phyloP scores from a whole-genome alignment of 2,113 vertebrate genomes.

The Cricetomys ansorgei region DNA sequence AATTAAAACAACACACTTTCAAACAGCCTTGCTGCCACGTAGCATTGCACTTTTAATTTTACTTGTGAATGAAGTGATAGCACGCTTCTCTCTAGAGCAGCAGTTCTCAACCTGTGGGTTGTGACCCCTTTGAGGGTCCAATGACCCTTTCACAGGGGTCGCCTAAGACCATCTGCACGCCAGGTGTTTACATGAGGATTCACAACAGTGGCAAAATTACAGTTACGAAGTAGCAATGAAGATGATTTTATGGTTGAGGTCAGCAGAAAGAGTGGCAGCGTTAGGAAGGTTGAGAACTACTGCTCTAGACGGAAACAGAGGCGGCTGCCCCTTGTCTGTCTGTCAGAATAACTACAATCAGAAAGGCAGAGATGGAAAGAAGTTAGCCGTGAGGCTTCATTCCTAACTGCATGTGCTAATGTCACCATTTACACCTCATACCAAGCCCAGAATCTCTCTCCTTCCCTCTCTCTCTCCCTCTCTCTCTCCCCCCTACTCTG shows the following conservation, averaged over 20 bases:
- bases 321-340: no score
- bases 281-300: no score
- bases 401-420: neutral
- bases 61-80: neutral
- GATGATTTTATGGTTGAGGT: no score
- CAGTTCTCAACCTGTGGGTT: no score
- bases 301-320: no score
- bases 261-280: no score
- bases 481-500: neutral
- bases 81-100: neutral
- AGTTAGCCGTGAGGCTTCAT: neutral
- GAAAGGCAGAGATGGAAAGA: neutral
- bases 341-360: neutral
- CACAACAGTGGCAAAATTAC: no score
- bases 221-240: no score
- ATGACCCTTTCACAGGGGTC: no score
- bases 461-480: neutral
- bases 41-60: neutral
- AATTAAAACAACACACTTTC: neutral
- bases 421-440: neutral
- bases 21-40: neutral
- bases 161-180: no score
- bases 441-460: neutral
- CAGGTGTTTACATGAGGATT: no score
- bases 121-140: no score